Evolutionary conservation across 2,113 vertebrate genomes (phyloP), one percentile per base, ranked within the genome.

Genomic region (Phaethon lepturus): DNA sequence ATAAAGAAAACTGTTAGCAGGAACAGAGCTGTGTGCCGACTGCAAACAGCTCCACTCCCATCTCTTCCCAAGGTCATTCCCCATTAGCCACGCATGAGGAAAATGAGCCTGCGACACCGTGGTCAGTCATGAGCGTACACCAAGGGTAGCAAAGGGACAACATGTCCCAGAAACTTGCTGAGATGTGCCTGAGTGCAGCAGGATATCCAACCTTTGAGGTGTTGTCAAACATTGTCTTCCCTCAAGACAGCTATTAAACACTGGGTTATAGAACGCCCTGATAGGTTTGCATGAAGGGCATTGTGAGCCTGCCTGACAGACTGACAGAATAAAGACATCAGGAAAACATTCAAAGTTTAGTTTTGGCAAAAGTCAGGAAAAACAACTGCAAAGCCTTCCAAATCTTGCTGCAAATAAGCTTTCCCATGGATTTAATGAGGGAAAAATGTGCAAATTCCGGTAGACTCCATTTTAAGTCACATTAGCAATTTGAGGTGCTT

Each of bases 391-490:
- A 81, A 94, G 35, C n/a, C 10, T 96, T 95, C 31, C 66, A 95
- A 96, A 93, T 93, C 85, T 93, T 95, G 44, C 68, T 86, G 83
- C 44, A 85, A 96, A 93, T 45, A 86, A 47, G 35, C 3, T 85
- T 80, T 62, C 24, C 16, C 50, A 79, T 2, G 28, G 26, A 88
- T 93, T 52, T 89, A 86, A 86, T 29, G 11, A 38, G 55, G 28
- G 35, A 9, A 73, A 87, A 86, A 73, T 20, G 26, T 75, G 87
- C 42, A 86, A 60, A 93, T 94, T 94, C 85, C 45, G 77, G 7
- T 1, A 93, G 88, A 69, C 72, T 45, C 42, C 64, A 24, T 72
- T 96, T 95, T 64, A 55, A 95, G 76, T 98, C 92, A 95, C 83
- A 90, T 96, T 76, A 87, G 63, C 7, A 4, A 93, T 94, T 95